Evolutionary conservation across 2,113 vertebrate genomes (phyloP).

Genomic region (Saguinus imperator): DNA sequence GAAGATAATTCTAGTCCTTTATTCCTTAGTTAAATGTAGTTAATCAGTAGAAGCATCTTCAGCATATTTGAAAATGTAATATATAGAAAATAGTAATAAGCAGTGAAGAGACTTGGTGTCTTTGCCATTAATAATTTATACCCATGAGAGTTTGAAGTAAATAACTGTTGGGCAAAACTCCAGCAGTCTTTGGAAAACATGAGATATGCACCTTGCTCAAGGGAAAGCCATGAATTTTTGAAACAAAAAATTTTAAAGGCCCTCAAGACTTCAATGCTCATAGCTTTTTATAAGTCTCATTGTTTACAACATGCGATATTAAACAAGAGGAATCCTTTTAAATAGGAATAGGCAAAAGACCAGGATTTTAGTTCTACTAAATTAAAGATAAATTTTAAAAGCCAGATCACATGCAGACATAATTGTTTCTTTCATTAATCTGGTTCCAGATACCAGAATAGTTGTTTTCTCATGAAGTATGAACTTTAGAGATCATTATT

Average conservation of each 20-base stretch:
- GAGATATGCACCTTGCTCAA: background rate
- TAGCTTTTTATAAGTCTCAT: background rate
- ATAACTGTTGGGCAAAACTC: background rate
- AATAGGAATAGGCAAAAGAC: background rate
- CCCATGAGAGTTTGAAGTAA: background rate
- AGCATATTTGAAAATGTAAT: background rate
- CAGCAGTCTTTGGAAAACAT: background rate
- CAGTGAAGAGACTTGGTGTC: background rate
- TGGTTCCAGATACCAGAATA: slow-evolving; percentile 13
- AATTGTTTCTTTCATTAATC: background rate
- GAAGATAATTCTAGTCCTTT: slow-evolving; percentile 17
- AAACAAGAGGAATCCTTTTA: background rate
- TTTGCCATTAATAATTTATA: slow-evolving; percentile 1
- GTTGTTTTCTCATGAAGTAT: slow-evolving; percentile 3
- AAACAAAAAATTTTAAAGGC: background rate
- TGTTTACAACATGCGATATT: slow-evolving; percentile 18
- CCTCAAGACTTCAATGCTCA: background rate
- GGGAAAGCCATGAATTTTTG: slow-evolving; percentile 20
- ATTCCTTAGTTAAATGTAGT: background rate
- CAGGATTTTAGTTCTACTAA: slow-evolving; percentile 39
- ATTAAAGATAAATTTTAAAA: slow-evolving; percentile 25
- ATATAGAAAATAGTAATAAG: background rate
- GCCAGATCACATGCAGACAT: background rate
- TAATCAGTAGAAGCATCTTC: slow-evolving; percentile 19
- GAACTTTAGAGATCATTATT: background rate